These are phyloP conservation scores for Leptothorax acervorum DNA, from an alignment of 2,888 invertebrate genomes.

Conservation along the genomic window DNA sequence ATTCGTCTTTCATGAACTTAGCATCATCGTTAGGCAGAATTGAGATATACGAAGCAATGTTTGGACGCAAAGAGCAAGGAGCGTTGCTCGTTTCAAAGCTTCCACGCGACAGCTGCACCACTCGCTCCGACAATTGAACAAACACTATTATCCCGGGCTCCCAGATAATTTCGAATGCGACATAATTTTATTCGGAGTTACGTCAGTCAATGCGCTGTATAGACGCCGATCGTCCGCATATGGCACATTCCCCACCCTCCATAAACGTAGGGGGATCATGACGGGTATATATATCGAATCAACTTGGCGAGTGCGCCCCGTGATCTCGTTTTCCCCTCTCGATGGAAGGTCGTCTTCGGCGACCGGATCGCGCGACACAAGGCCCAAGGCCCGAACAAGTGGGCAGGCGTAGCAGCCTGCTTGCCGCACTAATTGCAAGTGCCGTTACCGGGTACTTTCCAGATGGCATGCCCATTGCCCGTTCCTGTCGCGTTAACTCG, in stretches of 20 bases:
- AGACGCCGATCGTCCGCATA: constrained; percentile 29
- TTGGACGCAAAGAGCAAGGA: not conserved
- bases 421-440: constrained; percentile 79
- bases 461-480: constrained; percentile 80
- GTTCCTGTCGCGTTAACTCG: constrained; percentile 76
- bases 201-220: not conserved
- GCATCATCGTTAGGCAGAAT: no score
- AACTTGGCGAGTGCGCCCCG: constrained; percentile 57
- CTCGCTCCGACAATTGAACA: constrained; percentile 34
- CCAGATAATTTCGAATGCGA: constrained; percentile 36
- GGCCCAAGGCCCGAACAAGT: constrained; percentile 52
- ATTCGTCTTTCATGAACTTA: no score
- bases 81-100: not conserved
- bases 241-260: constrained; percentile 21
- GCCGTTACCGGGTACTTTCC: constrained; percentile 81
- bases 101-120: constrained; percentile 24
- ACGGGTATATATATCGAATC: constrained; percentile 38
- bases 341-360: constrained; percentile 76
- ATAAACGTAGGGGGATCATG: not conserved
- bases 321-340: constrained; percentile 74
- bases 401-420: constrained; percentile 59
- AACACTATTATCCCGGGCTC: constrained; percentile 32
- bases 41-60: no score
- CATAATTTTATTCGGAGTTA: constrained; percentile 21
- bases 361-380: constrained; percentile 69